Base-by-base conservation (phyloP, 2,888 invertebrate genomes). In the Sminthurides aquaticus region DNA sequence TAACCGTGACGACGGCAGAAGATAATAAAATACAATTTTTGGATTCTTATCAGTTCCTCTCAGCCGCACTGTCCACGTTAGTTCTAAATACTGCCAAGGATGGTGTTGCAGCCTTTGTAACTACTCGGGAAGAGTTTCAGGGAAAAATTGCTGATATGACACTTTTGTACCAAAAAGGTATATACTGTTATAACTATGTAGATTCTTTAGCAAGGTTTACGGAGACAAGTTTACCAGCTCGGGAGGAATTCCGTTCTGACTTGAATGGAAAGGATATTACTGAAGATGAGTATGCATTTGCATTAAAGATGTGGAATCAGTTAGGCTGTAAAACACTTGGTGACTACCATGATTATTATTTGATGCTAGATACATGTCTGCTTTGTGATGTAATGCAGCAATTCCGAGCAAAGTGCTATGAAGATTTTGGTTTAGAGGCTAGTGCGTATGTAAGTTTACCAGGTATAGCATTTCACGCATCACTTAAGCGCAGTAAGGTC, bases 201-300 rank as follows among this genome's bases (percentile, higher is more conserved):
- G 49, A 63, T 43, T 24, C 27, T 3, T 64, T 60, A 25, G 62
- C 58, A 1, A 62, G 57, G 22, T 71, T 70, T 59, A 24, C 65
- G 11, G 67, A 65, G 28, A 64, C 60, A 0, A 1, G 18, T 8
- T 27, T 73, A 1, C 73, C 71, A 22, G 22, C 55, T 0, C 63
- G 24, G 1, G 55, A 52, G 27, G 3, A 28, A 1, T 73, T 70
- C 27, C 56, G 49, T 18, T 69, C 65, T 18, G 66, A 65, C n/a
- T 59, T 73, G 15, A 54, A 15, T 5, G 43, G 43, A 2, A 25
- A 56, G 20, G 1, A 60, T 43, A 67, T 73, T 58, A 61, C 70
- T 2, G 60, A 69, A 2, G 66, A 69, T 18, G 73, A 75, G 54
- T 76, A 75, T 55, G 20, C 54, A 5, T 68, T 71, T 63, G 74